phyloP scores from a whole-genome alignment of 2,113 vertebrate genomes.

The Rynchops niger region DNA sequence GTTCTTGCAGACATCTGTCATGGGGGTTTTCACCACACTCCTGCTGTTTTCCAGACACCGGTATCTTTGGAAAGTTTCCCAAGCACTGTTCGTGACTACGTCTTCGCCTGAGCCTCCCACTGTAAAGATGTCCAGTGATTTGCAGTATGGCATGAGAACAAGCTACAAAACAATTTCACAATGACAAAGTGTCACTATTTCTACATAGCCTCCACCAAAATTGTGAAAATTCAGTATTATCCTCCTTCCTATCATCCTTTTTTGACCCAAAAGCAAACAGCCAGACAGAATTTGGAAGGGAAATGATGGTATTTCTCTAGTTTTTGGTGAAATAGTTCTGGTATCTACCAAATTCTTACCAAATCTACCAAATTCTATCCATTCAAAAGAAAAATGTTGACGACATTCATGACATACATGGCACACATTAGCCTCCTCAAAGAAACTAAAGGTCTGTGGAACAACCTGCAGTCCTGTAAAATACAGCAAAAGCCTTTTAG shows the following conservation, averaged over 20 bases:
- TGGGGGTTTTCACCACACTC: slow-evolving; percentile 88
- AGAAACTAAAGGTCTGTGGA: background rate
- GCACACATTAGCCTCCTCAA: background rate
- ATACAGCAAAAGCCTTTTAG: background rate
- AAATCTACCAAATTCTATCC: background rate
- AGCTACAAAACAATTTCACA: slow-evolving; percentile 76
- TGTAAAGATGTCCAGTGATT: slow-evolving; percentile 92
- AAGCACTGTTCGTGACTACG: slow-evolving; percentile 77
- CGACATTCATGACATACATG: background rate
- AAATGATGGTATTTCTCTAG: background rate
- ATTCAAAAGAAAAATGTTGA: background rate
- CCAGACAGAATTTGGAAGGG: background rate
- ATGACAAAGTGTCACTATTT: background rate
- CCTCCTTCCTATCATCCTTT: background rate
- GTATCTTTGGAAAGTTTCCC: slow-evolving; percentile 95
- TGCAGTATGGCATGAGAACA: slow-evolving; percentile 94
- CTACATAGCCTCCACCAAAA: background rate
- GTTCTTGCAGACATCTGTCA: slow-evolving; percentile 92
- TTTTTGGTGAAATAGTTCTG: background rate
- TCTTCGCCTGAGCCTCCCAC: slow-evolving; percentile 83
- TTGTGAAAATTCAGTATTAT: background rate
- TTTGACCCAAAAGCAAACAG: background rate
- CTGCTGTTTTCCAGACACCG: slow-evolving; percentile 94
- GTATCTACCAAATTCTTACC: background rate
- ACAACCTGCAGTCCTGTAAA: background rate